A percentile compares a stretch with the other conserved stretches of the same genome.
phyloP scores from a whole-genome alignment of 2,888 invertebrate genomes.

The Limenitis arthemis region DNA sequence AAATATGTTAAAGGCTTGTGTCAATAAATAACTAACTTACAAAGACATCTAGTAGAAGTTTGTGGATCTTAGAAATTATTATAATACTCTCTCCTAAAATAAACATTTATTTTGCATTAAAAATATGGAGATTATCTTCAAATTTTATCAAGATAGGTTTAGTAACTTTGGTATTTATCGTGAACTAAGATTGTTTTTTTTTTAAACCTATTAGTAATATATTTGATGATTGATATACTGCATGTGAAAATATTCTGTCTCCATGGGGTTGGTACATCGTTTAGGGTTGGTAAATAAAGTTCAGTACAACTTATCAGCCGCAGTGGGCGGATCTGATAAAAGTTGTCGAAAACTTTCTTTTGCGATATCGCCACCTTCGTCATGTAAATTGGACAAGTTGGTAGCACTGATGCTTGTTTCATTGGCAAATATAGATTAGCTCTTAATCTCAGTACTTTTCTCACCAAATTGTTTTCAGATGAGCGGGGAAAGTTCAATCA shows the following conservation, averaged over 20 bases:
- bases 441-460: constrained; percentile 50
- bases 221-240: too few species aligned
- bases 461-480: constrained; percentile 46
- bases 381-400: constrained; percentile 70
- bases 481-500: constrained; percentile 29
- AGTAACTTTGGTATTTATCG: too few species aligned
- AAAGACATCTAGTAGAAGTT: too few species aligned
- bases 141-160: too few species aligned
- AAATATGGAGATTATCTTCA: too few species aligned
- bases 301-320: constrained; percentile 66
- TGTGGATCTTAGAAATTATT: too few species aligned
- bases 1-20: too few species aligned
- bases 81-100: too few species aligned
- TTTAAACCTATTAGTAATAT: too few species aligned
- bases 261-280: constrained; percentile 35
- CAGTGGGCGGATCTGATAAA: constrained; percentile 65
- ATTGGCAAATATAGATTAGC: constrained; percentile 60
- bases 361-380: constrained; percentile 68
- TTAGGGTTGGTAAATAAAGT: constrained; percentile 58
- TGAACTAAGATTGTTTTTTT: too few species aligned
- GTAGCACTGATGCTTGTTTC: constrained; percentile 56
- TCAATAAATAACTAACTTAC: too few species aligned
- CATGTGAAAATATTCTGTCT: constrained; percentile 9
- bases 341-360: constrained; percentile 65
- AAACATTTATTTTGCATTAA: too few species aligned